Evolutionary conservation across 2,888 invertebrate species (phyloP).

Genomic region (Listrodromus nycthemerus): DNA sequence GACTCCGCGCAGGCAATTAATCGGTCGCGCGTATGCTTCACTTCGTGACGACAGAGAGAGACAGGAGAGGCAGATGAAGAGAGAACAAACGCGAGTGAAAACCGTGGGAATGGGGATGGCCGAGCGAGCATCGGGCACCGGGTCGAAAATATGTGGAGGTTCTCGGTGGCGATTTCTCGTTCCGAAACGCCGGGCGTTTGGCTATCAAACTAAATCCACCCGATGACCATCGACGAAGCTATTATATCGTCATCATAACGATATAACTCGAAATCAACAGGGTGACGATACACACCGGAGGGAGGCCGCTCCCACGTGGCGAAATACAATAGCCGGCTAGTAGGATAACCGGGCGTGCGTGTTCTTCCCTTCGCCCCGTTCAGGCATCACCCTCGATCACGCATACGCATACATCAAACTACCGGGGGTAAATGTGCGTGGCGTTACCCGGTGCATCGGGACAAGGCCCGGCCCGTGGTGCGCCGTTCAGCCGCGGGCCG

Average conservation of each 20-base stretch:
- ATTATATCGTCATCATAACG: constrained; percentile 84
- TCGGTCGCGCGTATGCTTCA: constrained; percentile 52
- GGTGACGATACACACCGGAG: constrained; percentile 76
- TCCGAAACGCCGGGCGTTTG: constrained; percentile 65
- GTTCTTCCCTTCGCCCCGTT: constrained; percentile 55
- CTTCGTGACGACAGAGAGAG: constrained; percentile 53
- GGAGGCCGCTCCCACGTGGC: constrained; percentile 78
- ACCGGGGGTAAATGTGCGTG: constrained; percentile 33
- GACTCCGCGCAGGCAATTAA: constrained; percentile 67
- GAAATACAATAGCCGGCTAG: constrained; percentile 77
- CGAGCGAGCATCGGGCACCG: constrained; percentile 42
- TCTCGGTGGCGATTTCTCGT: constrained; percentile 49
- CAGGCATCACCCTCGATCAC: constrained; percentile 59
- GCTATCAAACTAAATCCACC: constrained; percentile 79
- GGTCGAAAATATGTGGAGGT: constrained; percentile 61
- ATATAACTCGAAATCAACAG: constrained; percentile 84
- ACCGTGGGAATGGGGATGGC: constrained; percentile 13
- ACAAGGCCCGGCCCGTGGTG: constrained; percentile 2
- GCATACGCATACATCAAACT: constrained; percentile 37
- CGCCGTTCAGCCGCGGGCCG: constrained; percentile 41
- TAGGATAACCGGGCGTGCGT: constrained; percentile 4
- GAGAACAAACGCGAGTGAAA: constrained; percentile 36
- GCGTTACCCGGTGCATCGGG: constrained; percentile 6
- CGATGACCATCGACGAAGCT: constrained; percentile 78
- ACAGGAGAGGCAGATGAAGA: not conserved